Evolutionary conservation across 2,797 vertebrate species (phyloP), one percentile per base, ranked within the genome.

Genomic region (Melanotaenia boesemani): DNA sequence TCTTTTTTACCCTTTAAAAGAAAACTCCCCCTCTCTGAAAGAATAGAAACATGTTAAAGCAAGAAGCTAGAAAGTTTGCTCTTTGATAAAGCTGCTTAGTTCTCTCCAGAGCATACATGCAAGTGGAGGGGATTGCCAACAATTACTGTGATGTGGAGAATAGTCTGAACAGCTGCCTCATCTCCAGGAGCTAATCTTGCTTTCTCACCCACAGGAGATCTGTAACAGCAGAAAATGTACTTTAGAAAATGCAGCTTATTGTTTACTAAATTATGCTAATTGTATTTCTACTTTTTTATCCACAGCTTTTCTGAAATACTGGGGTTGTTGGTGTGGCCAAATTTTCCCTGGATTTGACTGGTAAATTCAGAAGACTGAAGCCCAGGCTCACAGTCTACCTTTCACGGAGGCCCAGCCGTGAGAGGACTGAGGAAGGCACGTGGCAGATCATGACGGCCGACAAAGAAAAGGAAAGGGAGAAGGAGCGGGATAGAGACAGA

Each of bases 361-460:
- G 96, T 96, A 98, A 98, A 99, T 99, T 99, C 97, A 99, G 98
- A 99, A 99, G 98, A 99, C 98, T 99, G 98, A 99, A 99, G 98
- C 98, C 98, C 98, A 98, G 98, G 97, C 97, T 99, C 93, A 99
- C 98, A 96, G 98, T 99, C 98, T 99, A 99, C 98, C 98, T 99
- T 99, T 99, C 98, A 99, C 98, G 98, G 98, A 99, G 98, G 98
- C 98, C 98, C 95, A 99, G 98, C 98, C 98, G 98, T 99, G 98
- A 99, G 98, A 99, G 98, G 98, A 99, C 98, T 97, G 98, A 99
- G 97, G 98, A 99, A 99, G 98, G 98, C 97, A 99, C 98, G 96
- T 99, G 98, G 98, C 96, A 97, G 96, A 99, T 99, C 98, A 99
- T 99, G 98, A 99, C 98, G 90, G 97, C 98, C 2, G 98, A 99